A percentile compares a stretch with the other conserved stretches of the same genome.
phyloP scores from a whole-genome alignment of 2,797 vertebrate species.

The Melanogrammus aeglefinus region DNA sequence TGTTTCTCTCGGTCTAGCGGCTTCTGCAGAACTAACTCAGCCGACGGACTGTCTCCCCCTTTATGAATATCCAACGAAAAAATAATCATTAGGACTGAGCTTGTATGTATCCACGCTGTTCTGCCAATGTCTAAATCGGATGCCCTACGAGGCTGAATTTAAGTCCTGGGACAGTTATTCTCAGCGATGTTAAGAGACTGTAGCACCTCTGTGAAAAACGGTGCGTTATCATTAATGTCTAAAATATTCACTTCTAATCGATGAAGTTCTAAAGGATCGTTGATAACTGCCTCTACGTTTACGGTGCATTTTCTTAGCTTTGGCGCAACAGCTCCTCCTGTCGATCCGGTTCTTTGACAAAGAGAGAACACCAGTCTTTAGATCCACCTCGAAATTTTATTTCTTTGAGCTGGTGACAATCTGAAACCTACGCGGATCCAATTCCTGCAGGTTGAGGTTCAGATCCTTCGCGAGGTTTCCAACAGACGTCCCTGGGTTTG shows the following conservation, averaged over 20 bases:
- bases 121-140: constrained; percentile 59
- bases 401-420: constrained; percentile 57
- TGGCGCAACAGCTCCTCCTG: constrained; percentile 63
- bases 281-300: constrained; percentile 59
- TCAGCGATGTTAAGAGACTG: constrained; percentile 69
- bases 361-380: constrained; percentile 59
- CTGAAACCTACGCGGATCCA: constrained; percentile 63
- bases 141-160: constrained; percentile 53
- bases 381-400: constrained; percentile 70
- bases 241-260: constrained; percentile 56
- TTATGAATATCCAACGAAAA: constrained; percentile 50
- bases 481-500: constrained; percentile 55
- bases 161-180: constrained; percentile 56
- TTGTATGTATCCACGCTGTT: constrained; percentile 59
- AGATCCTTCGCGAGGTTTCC: constrained; percentile 72
- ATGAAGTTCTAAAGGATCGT: constrained; percentile 60
- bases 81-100: constrained; percentile 59
- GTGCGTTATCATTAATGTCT: constrained; percentile 65
- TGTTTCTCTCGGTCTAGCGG: constrained; percentile 59
- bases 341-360: constrained; percentile 65
- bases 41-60: constrained; percentile 44
- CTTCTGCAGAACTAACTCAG: constrained; percentile 60
- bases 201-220: constrained; percentile 37
- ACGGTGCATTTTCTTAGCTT: constrained; percentile 50
- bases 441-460: constrained; percentile 50